phyloP scores from a whole-genome alignment of 2,888 invertebrate species.

The Scelioninae gen. 2 region DNA sequence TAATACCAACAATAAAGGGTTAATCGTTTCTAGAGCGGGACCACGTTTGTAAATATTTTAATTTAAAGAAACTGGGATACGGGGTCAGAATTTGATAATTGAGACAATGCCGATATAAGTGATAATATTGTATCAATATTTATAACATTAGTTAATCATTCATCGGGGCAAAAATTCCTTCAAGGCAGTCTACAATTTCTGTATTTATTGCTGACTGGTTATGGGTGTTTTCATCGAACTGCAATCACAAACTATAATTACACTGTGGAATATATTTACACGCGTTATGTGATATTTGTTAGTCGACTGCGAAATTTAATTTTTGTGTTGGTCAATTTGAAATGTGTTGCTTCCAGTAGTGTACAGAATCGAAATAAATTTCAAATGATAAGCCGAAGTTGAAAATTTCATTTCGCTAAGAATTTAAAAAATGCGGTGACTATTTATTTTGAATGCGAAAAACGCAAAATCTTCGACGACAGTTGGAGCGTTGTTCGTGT shows the following conservation, averaged over 20 bases:
- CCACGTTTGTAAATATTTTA: conserved; percentile 51
- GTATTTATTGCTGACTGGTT: conserved; percentile 48
- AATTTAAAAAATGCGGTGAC: no score
- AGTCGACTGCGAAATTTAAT: conserved; percentile 53
- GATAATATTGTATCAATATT: conserved; percentile 56
- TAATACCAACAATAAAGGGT: conserved; percentile 42
- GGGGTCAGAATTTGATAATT: conserved; percentile 7
- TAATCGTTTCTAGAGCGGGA: conserved; percentile 34
- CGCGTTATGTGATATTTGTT: conserved; percentile 61
- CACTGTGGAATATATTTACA: conserved; percentile 41
- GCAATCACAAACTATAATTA: conserved; percentile 60
- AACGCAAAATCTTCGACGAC: background rate
- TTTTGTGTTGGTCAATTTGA: conserved; percentile 60
- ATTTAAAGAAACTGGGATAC: conserved; percentile 38
- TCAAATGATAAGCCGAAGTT: conserved; percentile 62
- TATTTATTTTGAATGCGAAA: no score
- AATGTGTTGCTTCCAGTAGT: conserved; percentile 67
- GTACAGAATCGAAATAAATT: conserved; percentile 69
- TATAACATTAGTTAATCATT: conserved; percentile 48
- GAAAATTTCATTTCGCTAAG: no score
- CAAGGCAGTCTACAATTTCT: conserved; percentile 30
- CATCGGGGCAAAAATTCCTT: conserved; percentile 54
- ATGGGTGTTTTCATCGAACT: conserved; percentile 57
- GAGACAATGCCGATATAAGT: conserved; percentile 33
- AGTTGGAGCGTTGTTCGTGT: conserved; percentile 3